A percentile compares a stretch with the other conserved stretches of the same genome.
phyloP scores from a whole-genome alignment of 2,888 invertebrate genomes.

The Cataglyphis albicans region DNA sequence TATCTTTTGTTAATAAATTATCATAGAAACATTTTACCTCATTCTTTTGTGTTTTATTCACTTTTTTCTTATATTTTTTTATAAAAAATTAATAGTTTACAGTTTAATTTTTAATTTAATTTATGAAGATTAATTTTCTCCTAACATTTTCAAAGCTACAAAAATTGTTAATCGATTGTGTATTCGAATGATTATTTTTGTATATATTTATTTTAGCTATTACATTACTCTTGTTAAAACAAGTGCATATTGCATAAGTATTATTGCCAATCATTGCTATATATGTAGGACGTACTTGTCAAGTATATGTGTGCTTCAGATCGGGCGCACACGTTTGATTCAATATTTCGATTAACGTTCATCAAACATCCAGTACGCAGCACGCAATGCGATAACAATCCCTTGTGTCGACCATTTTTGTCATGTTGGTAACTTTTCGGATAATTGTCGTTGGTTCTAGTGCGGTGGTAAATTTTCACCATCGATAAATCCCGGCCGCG shows the following conservation, averaged over 20 bases:
- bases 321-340: constrained; percentile 48
- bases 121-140: neutral
- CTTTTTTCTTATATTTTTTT: neutral
- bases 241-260: constrained; percentile 15
- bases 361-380: constrained; percentile 65
- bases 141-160: neutral
- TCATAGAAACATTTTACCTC: neutral
- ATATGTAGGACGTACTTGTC: constrained; percentile 53
- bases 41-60: neutral
- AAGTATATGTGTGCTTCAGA: constrained; percentile 61
- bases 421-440: constrained; percentile 67
- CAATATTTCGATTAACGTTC: constrained; percentile 73
- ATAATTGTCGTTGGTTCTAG: constrained; percentile 59
- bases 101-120: neutral
- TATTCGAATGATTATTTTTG: neutral
- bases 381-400: constrained; percentile 67
- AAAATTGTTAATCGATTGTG: neutral
- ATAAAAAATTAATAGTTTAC: neutral
- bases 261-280: constrained; percentile 61
- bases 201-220: neutral
- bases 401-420: constrained; percentile 67
- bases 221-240: constrained; percentile 7
- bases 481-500: constrained; percentile 63
- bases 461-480: constrained; percentile 54
- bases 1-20: neutral